phyloP scores from a whole-genome alignment of 2,888 invertebrate species.

The Bugulina stolonifera region DNA sequence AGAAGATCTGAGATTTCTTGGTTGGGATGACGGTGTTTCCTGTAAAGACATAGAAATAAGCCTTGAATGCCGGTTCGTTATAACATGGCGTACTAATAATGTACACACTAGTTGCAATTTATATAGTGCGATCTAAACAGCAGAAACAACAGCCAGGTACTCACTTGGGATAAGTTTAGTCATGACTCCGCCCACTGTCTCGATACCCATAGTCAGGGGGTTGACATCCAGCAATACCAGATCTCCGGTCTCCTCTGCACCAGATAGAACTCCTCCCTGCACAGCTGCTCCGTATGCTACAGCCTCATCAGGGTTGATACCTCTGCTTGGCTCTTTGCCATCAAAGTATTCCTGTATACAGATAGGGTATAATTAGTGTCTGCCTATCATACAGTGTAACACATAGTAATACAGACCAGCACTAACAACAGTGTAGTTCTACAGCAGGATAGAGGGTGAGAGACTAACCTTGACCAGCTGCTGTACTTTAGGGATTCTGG shows the following conservation, averaged over 20 bases:
- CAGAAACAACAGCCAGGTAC: no score
- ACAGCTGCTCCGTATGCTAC: slow-evolving; percentile 98
- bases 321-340: slow-evolving; percentile 91
- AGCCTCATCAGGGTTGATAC: slow-evolving; percentile 98
- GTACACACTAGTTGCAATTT: no score
- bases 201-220: slow-evolving; percentile 97
- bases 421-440: background rate
- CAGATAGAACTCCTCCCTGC: slow-evolving; percentile 93
- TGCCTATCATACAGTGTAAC: background rate
- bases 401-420: background rate
- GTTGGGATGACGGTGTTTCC: slow-evolving; percentile 95
- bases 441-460: no score
- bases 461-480: slow-evolving; percentile 51
- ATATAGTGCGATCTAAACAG: no score
- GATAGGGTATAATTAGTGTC: no score
- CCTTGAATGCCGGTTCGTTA: no score
- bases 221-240: slow-evolving; percentile 95
- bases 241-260: slow-evolving; percentile 91
- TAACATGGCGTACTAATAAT: no score
- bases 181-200: slow-evolving; percentile 99
- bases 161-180: slow-evolving; percentile 81
- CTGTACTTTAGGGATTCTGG: slow-evolving; percentile 95
- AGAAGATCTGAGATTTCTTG: slow-evolving; percentile 98
- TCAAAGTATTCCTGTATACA: slow-evolving; percentile 69
- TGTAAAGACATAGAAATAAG: background rate